Base-by-base conservation (phyloP, 2,888 invertebrate genomes). In the Teleogryllus oceanicus region DNA sequence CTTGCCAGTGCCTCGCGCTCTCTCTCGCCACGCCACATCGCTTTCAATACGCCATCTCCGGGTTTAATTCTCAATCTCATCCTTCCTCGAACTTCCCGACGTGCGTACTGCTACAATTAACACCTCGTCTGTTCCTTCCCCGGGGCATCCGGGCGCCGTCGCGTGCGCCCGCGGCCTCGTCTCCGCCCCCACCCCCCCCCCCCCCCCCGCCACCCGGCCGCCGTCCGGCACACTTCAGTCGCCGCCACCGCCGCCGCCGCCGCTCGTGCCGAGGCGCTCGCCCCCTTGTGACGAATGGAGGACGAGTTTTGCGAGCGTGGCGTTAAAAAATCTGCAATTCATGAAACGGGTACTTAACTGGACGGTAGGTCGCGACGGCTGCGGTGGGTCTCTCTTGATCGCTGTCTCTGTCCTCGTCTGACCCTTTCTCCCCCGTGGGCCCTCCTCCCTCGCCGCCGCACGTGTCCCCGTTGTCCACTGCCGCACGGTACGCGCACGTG, bases 11-110 rank as follows among this genome's bases (percentile, higher is more conserved):
- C 74, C 49, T 18, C 62, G 62, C 62, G n/a, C 74, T 37, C 16
- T 78, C 74, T 78, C 75, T 62, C 49, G 49, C 50, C 76, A 21
- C 21, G 20, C 21, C 24, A 50, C 76, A 50, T 74, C 78, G 51
- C 80, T 75, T 78, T 81, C 80, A 78, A 80, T 77, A 76, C 79
- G 62, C 81, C 81, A 81, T 79, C 81, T 80, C 80, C 81, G 81
- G 79, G 79, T 78, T 77, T 81, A 78, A 79, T 79, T 81, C 77
- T 80, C 74, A 74, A 81, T 78, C 75, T 77, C 81, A 80, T 81
- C 81, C 79, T 80, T 81, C 81, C 78, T 80, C 78, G 50, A 76
- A 21, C 62, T 62, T 62, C 62, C 62, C 62, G 62, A 62, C 62
- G 62, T n/a, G 62, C 62, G 62, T 62, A 62, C 62, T 13, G 37